Evolutionary conservation across 1,140 invertebrate species (phyloP), one percentile per base, ranked within the genome.

Genomic region (Chelonus insularis): DNA sequence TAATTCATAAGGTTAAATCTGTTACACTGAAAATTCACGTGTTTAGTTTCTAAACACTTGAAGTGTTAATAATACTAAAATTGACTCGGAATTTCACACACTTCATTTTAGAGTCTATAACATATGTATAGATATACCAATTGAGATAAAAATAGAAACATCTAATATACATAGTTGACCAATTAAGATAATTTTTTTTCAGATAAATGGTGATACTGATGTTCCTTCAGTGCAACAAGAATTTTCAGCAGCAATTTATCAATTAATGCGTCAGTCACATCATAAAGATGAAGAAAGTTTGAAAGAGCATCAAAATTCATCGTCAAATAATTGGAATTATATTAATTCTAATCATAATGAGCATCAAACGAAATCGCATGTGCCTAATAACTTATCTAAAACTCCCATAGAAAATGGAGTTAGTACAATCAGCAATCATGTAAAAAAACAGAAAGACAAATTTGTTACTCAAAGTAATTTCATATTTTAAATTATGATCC

Each of bases 181-280:
- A n/a, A n/a, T n/a, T n/a, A n/a, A n/a, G n/a, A n/a, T n/a, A n/a
- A 36, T 57, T 57, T 7, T 51, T 48, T 43, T 45, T 37, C 4
- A 91, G 90, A 86, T 93, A 7, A 91, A 93, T 69, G 91, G 91
- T 0, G 91, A 93, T 69, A 91, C 90, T 0, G 91, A 92, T 65
- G 85, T 87, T 6, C 75, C 83, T 1, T 85, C 85, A n/a, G 90
- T 92, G 0, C 88, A 91, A 69, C 84, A 87, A 8, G 89, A 92
- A 66, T 92, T 92, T 72, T 83, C 85, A 8, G 80, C 84, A n/a
- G 84, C 89, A 0, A 82, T 92, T 14, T 79, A 86, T 39, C 85
- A 90, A 67, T 82, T 89, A 61, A 85, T 88, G 74, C 81, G 85
- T 57, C 83, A 84, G 18, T 73, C 85, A 2, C 58, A 62, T 9